Conservation (phyloP, 2,888 invertebrate species). For the Melanchra persicariae region DNA sequence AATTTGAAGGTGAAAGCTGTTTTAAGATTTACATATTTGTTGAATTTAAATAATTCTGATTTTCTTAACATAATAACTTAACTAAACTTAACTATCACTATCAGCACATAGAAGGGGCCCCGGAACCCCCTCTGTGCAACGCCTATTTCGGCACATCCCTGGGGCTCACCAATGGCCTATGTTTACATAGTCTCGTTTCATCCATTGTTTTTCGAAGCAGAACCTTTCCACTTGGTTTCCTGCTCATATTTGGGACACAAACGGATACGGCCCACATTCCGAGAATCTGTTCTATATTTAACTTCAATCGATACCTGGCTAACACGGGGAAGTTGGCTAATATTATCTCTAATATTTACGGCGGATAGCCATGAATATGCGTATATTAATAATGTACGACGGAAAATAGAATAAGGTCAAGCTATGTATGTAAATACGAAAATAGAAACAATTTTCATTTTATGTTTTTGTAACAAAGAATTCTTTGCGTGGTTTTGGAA, state of each 20-base stretch:
- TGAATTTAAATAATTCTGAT: slow-evolving; percentile 24
- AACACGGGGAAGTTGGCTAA: slow-evolving; percentile 32
- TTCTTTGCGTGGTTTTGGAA: slow-evolving; percentile 26
- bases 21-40: slow-evolving; percentile 38
- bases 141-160: no score
- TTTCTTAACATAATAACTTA: slow-evolving; percentile 15
- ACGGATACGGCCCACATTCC: slow-evolving; percentile 43
- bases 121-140: no score
- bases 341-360: slow-evolving; percentile 23
- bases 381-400: slow-evolving; percentile 16
- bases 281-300: slow-evolving; percentile 55
- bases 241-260: slow-evolving; percentile 42
- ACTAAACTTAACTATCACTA: no score
- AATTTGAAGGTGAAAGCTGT: slow-evolving; percentile 53
- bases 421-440: slow-evolving; percentile 26
- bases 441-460: slow-evolving; percentile 29
- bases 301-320: slow-evolving; percentile 53
- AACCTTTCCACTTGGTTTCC: slow-evolving; percentile 40
- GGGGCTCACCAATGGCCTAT: slow-evolving; percentile 1
- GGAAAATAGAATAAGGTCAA: slow-evolving; percentile 47
- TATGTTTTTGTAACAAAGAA: slow-evolving; percentile 36
- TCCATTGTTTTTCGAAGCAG: slow-evolving; percentile 39
- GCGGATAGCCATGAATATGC: slow-evolving; percentile 17
- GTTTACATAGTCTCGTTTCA: background rate
- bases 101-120: no score